Conservation (phyloP, 2,113 vertebrate genomes). For the Perognathus longimembris region DNA sequence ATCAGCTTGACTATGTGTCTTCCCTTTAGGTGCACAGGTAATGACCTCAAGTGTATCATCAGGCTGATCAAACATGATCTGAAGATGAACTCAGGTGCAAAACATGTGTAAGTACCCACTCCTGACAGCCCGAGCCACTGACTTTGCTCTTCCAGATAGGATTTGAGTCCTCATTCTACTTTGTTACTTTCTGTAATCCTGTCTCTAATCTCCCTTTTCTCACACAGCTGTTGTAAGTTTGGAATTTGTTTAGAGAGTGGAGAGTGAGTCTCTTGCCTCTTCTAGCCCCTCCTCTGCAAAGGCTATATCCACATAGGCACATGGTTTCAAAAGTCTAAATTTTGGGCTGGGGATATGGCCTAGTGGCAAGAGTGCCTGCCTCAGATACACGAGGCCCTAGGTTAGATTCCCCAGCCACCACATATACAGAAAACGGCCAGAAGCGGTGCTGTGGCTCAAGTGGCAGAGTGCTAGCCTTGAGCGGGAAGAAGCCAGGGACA, state of each 20-base stretch:
- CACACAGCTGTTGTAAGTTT: background rate
- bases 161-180: conserved; percentile 10
- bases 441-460: no score
- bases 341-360: no score
- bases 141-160: background rate
- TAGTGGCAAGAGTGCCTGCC: no score
- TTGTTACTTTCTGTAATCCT: conserved; percentile 1
- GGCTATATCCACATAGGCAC: background rate
- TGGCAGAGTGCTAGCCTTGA: no score
- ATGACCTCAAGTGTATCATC: conserved; percentile 97
- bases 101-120: conserved; percentile 94
- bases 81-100: conserved; percentile 98
- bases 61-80: conserved; percentile 97
- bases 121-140: background rate
- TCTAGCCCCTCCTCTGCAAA: background rate
- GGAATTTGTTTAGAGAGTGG: background rate
- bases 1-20: conserved; percentile 9
- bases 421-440: no score
- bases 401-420: no score
- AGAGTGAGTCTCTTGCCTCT: background rate
- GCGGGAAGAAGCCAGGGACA: no score
- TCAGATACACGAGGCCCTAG: no score
- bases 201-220: background rate
- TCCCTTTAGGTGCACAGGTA: conserved; percentile 92
- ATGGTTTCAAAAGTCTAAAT: background rate